Base-by-base conservation (phyloP, 2,797 vertebrate species). In the Chanos chanos region DNA sequence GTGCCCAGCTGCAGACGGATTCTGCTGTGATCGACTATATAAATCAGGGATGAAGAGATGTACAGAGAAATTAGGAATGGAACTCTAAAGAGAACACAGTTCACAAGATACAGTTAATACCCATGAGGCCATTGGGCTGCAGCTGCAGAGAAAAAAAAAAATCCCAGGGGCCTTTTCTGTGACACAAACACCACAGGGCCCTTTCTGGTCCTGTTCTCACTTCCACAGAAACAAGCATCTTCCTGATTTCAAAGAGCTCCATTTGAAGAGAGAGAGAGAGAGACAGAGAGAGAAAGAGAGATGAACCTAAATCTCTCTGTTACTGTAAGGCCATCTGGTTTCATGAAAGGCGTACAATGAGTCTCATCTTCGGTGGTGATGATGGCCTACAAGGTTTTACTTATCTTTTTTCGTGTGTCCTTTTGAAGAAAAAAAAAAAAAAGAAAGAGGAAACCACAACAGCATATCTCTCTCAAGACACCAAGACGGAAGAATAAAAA, bases 11-110 rank as follows among this genome's bases (percentile, higher is more conserved):
- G 92, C 58, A 99, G 89, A 76, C 82, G 86, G 86, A 99, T 98
- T 83, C 97, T 92, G 87, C 97, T 99, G 83, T 99, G 97, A 84
- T 99, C 97, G 80, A 98, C 97, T 99, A 83, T 56, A 82, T 73
- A 69, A 48, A 40, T 19, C 7, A 6, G 8, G 28, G 16, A 27
- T 18, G 43, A 52, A 36, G 50, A 21, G 22, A 74, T 4, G 53
- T 28, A 31, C 10, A 30, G n/a, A 40, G 5, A 37, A 5, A 36
- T 16, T 55, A 37, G 39, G 33, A 56, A n/a, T n/a, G n/a, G n/a
- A n/a, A n/a, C n/a, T n/a, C n/a, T n/a, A n/a, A 21, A 7, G 16
- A 21, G 5, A 33, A 36, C 12, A 59, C 18, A 48, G 45, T 66
- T 16, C 3, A 21, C 18, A 45, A 53, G 24, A 51, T 16, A 2